phyloP scores from a whole-genome alignment of 2,888 invertebrate species.

The Eubasilissa splendida region DNA sequence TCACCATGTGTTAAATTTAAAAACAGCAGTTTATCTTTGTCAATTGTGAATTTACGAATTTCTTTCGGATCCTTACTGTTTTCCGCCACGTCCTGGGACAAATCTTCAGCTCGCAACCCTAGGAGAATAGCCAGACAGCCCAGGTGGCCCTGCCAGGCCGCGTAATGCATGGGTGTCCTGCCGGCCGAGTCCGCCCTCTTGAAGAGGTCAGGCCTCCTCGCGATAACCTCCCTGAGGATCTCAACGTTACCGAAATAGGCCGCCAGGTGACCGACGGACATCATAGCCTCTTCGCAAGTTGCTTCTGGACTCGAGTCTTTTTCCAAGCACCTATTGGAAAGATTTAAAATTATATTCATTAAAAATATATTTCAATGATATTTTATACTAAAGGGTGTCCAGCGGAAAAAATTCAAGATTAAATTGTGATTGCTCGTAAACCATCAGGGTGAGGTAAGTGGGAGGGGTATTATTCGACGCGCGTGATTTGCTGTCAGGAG shows the following conservation, averaged over 20 bases:
- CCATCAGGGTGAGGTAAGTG: too few species aligned
- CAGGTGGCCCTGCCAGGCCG: slow-evolving; percentile 69
- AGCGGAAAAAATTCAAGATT: too few species aligned
- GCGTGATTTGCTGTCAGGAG: too few species aligned
- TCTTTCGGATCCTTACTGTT: too few species aligned
- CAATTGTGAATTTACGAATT: background rate
- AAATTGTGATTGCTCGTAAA: too few species aligned
- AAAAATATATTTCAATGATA: too few species aligned
- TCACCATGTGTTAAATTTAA: slow-evolving; percentile 27
- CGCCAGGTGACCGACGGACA: slow-evolving; percentile 70
- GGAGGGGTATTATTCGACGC: too few species aligned
- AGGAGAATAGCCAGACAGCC: slow-evolving; percentile 66
- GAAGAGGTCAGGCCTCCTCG: slow-evolving; percentile 67
- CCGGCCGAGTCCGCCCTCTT: slow-evolving; percentile 66
- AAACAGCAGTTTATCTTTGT: background rate
- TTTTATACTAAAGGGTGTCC: too few species aligned
- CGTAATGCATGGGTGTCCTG: slow-evolving; percentile 70
- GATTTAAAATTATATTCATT: too few species aligned
- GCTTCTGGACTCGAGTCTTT: slow-evolving; percentile 71
- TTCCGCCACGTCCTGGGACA: background rate
- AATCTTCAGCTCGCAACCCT: slow-evolving; percentile 4
- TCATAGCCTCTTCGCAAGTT: slow-evolving; percentile 67
- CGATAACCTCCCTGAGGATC: slow-evolving; percentile 62
- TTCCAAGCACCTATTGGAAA: slow-evolving; percentile 65
- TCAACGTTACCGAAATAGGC: slow-evolving; percentile 66